Percentiles rank a stretch among this genome's conserved stretches.
Evolutionary conservation across 2,113 vertebrate genomes (phyloP).

Genomic region (Enhydra lutris): DNA sequence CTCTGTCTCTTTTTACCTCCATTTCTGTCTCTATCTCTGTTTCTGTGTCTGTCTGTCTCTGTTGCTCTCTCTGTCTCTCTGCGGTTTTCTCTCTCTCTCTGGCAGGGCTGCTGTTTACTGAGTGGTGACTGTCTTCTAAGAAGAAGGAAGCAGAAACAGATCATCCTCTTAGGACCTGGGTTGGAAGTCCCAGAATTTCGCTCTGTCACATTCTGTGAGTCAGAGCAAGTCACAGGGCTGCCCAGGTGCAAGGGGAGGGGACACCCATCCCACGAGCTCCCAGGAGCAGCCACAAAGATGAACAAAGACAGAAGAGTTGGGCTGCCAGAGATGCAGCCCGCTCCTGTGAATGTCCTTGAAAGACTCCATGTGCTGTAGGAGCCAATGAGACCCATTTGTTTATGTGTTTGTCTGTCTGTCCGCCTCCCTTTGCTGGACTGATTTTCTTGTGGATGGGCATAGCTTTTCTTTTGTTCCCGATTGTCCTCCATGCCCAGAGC

Average conservation of each 20-base stretch:
- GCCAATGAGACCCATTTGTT: not conserved
- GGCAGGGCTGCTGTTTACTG: no score
- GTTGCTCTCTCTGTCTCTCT: not conserved
- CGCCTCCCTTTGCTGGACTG: not conserved
- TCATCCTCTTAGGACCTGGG: not conserved
- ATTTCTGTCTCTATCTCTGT: not conserved
- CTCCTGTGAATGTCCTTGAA: rapidly evolving
- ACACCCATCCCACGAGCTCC: rapidly evolving
- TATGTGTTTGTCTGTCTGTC: rapidly evolving
- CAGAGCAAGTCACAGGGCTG: not conserved
- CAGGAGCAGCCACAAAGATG: rapidly evolving
- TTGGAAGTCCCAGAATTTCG: not conserved
- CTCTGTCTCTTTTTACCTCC: not conserved
- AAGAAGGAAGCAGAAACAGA: not conserved
- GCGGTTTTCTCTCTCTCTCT: not conserved
- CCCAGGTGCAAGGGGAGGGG: not conserved
- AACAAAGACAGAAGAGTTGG: rapidly evolving
- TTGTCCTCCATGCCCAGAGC: rapidly evolving
- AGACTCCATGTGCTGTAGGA: no score
- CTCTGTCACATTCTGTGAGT: no score
- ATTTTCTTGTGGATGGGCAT: not conserved
- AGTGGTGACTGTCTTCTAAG: not conserved
- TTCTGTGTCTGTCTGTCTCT: not conserved
- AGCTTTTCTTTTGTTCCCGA: no score
- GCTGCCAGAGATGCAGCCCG: rapidly evolving